Conservation (phyloP, 2,888 invertebrate species). For the Nezara viridula region DNA sequence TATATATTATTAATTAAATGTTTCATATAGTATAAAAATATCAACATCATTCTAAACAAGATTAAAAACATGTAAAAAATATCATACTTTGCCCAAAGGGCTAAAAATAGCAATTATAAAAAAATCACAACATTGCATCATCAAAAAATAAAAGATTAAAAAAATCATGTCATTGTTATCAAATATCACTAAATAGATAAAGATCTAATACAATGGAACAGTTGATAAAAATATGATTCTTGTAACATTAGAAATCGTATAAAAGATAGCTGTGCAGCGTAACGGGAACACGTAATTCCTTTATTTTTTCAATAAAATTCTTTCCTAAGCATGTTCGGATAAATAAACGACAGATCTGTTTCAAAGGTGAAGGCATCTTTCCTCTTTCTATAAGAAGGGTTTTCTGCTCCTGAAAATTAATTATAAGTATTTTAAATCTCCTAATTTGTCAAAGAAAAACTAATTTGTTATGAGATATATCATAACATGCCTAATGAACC, state of each 20-base stretch:
- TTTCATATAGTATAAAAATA: constrained; percentile 53
- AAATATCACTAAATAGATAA: constrained; percentile 46
- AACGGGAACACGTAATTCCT: constrained; percentile 76
- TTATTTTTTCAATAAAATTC: constrained; percentile 73
- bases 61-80: constrained; percentile 57
- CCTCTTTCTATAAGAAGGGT: constrained; percentile 77
- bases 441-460: background rate
- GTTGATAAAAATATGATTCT: background rate
- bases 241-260: constrained; percentile 72
- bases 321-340: constrained; percentile 75
- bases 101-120: constrained; percentile 46
- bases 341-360: constrained; percentile 75
- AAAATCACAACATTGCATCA: constrained; percentile 10
- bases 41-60: constrained; percentile 32
- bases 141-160: constrained; percentile 28
- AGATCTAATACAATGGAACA: constrained; percentile 38
- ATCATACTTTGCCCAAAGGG: constrained; percentile 6
- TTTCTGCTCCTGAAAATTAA: constrained; percentile 73
- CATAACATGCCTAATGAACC: background rate
- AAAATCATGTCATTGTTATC: constrained; percentile 46
- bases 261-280: constrained; percentile 78
- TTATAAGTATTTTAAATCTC: background rate
- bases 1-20: constrained; percentile 34
- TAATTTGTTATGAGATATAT: background rate
- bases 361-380: constrained; percentile 77